Evolutionary conservation across 2,888 invertebrate species (phyloP), one percentile per base, ranked within the genome.

Genomic region (Parelbella ahira): DNA sequence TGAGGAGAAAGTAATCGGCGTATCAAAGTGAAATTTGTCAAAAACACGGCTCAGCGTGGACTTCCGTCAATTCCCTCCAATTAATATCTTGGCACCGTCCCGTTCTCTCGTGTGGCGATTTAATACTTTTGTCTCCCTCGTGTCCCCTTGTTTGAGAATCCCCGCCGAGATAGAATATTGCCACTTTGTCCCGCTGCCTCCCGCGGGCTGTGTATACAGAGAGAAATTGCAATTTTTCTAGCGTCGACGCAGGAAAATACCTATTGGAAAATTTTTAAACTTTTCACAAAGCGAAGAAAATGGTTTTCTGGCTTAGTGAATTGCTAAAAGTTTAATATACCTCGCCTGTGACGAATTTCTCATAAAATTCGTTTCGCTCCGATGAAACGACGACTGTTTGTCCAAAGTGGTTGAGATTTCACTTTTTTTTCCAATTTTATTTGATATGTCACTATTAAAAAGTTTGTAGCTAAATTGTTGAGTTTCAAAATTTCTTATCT

Each of bases 1-100:
- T 63, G 80, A 81, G 79, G 78, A 78, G 82, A 77, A 82, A 82
- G 76, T 83, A 87, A 87, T 86, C 82, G 78, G 63, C 71, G 81
- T 84, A 86, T 87, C 84, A 86, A 87, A 86, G 83, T 69, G 66
- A 76, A 86, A 86, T 86, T 87, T 87, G 87, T 87, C 86, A 86
- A 86, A 87, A 86, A 84, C 86, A 86, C 74, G 76, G 70, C 71
- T 71, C 68, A 59, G 65, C 68, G 69, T 78, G 78, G 78, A 80
- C 78, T 81, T 81, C 79, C 80, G 82, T 84, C 87, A 86, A 87
- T 87, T 84, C 82, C 64, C 68, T 79, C 81, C 84, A 86, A 87
- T 87, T 87, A 87, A 87, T 86, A 84, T 84, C 75, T 73, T 69
- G 56, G 21, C 49, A 45, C 33, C 74, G 77, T 54, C 71, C 56